Evolutionary conservation across 2,888 invertebrate genomes (phyloP).

Genomic region (Deilephila elpenor): DNA sequence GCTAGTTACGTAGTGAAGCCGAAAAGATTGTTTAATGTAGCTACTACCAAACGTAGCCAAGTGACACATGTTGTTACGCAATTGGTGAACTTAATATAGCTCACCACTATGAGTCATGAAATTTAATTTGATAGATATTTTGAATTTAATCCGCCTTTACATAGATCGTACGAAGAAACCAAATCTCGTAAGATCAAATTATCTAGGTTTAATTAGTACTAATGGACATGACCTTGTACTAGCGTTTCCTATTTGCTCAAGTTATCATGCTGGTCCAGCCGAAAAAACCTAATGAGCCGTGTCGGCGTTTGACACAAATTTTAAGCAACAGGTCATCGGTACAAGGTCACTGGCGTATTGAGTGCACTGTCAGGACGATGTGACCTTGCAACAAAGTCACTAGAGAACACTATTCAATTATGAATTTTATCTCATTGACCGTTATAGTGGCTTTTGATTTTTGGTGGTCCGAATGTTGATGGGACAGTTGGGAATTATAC

Average conservation of each 20-base stretch:
- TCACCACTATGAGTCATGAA: no score
- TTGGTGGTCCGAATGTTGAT: background rate
- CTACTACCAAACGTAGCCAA: no score
- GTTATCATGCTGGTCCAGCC: background rate
- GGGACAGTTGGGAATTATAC: background rate
- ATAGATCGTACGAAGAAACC: background rate
- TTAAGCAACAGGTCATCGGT: constrained; percentile 12
- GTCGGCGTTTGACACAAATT: constrained; percentile 16
- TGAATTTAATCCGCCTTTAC: background rate
- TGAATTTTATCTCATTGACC: background rate
- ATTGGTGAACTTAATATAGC: no score
- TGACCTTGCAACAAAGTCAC: constrained; percentile 9
- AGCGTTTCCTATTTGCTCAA: background rate
- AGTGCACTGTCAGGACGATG: constrained; percentile 18
- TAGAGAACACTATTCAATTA: constrained; percentile 8
- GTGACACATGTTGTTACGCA: no score
- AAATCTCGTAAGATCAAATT: background rate
- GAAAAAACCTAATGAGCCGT: background rate
- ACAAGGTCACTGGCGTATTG: constrained; percentile 24
- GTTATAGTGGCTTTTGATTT: background rate
- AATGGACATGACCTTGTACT: background rate
- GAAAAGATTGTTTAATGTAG: no score
- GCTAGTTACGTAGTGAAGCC: no score
- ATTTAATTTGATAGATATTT: no score
- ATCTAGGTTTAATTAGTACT: background rate